Conservation (phyloP, 2,888 invertebrate genomes). For the Unio pictorum region DNA sequence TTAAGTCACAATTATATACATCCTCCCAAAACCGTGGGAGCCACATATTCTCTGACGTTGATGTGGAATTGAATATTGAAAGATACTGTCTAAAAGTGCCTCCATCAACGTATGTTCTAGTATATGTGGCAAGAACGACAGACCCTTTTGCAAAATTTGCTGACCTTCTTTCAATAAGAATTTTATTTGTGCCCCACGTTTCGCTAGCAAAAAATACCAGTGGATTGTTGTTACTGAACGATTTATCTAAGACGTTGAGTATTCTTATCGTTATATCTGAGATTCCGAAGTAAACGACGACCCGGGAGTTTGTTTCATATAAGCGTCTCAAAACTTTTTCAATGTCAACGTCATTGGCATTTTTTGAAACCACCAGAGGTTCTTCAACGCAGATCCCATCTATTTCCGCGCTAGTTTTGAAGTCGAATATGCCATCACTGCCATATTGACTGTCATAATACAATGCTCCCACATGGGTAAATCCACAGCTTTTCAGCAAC, state of each 20-base stretch:
- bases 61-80: conserved; percentile 13
- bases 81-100: conserved; percentile 27
- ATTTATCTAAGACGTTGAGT: conserved; percentile 25
- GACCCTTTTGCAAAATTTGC: conserved; percentile 45
- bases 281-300: conserved; percentile 52
- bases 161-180: conserved; percentile 22
- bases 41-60: conserved; percentile 40
- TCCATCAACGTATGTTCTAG: conserved; percentile 13
- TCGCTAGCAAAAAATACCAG: conserved; percentile 57
- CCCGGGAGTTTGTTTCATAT: conserved; percentile 20
- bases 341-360: conserved; percentile 10
- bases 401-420: conserved; percentile 33
- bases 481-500: conserved; percentile 34
- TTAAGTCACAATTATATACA: conserved; percentile 44
- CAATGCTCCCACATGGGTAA: conserved; percentile 46
- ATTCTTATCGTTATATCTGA: conserved; percentile 40
- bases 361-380: conserved; percentile 30
- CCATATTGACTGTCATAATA: conserved; percentile 55
- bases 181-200: conserved; percentile 49
- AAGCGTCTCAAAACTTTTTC: conserved; percentile 9
- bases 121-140: conserved; percentile 42
- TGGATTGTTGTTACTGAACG: conserved; percentile 2
- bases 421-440: conserved; percentile 37
- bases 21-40: conserved; percentile 50
- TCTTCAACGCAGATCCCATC: conserved; percentile 53